A percentile compares a stretch with the other conserved stretches of the same genome.
Evolutionary conservation across 2,113 vertebrate species (phyloP).

Genomic region (Sialia sialis): DNA sequence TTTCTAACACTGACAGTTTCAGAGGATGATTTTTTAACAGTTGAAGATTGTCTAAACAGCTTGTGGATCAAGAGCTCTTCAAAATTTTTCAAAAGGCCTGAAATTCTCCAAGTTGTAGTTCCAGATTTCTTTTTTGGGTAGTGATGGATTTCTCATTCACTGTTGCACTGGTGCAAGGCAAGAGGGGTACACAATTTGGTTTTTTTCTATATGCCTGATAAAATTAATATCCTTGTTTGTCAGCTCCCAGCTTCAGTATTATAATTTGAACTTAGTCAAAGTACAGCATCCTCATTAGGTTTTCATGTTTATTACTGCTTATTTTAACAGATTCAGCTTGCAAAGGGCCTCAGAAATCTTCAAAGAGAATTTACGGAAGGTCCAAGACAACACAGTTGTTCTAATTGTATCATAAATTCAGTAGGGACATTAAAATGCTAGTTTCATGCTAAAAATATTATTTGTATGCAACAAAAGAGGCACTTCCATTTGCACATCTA

Average conservation of each 20-base stretch:
- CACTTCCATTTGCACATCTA: not conserved
- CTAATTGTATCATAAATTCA: slow-evolving; percentile 21
- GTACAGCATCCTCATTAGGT: not conserved
- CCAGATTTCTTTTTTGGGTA: not conserved
- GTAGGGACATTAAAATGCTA: not conserved
- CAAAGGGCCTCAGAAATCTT: slow-evolving; percentile 7
- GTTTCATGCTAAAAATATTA: slow-evolving; percentile 1
- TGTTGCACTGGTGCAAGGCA: not conserved
- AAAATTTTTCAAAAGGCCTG: not conserved
- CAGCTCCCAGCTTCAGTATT: not conserved
- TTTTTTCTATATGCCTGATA: not conserved
- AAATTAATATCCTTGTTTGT: not conserved
- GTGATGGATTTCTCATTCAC: not conserved
- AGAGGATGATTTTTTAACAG: not conserved
- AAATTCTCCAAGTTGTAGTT: not conserved
- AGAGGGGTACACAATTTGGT: not conserved
- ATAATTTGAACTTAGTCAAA: not conserved
- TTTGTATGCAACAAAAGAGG: not conserved
- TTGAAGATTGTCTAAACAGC: not conserved
- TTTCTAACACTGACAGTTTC: not conserved
- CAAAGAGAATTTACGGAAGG: not conserved
- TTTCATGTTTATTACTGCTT: not conserved
- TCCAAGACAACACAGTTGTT: not conserved
- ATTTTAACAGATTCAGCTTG: not conserved
- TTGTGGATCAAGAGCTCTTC: not conserved